Evolutionary conservation across 2,113 vertebrate species (phyloP).

Genomic region (Carassius gibelio): DNA sequence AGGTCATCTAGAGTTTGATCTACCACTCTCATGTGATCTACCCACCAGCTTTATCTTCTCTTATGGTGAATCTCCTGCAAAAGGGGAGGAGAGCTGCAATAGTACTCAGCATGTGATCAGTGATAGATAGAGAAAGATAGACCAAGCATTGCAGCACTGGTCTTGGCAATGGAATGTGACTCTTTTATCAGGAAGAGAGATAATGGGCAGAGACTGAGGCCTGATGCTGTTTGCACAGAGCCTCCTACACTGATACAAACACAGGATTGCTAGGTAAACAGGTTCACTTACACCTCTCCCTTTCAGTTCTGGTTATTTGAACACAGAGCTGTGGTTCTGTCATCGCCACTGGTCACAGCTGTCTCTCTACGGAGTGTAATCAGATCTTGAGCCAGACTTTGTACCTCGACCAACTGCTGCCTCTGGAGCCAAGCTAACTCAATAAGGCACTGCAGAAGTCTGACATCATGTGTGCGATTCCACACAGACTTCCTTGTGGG

Average conservation of each 20-base stretch:
- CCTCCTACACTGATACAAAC: neutral
- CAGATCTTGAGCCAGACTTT: slow-evolving; percentile 41
- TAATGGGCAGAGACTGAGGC: slow-evolving; percentile 30
- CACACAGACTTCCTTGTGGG: slow-evolving; percentile 10
- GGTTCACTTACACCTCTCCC: slow-evolving; percentile 33
- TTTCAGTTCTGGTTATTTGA: slow-evolving; percentile 25
- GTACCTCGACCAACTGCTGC: slow-evolving; percentile 17
- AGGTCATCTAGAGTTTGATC: slow-evolving; percentile 50
- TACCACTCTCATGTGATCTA: slow-evolving; percentile 33
- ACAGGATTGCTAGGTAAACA: slow-evolving; percentile 43
- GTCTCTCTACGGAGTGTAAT: slow-evolving; percentile 28
- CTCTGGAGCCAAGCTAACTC: slow-evolving; percentile 30
- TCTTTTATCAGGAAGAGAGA: slow-evolving; percentile 46
- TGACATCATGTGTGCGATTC: slow-evolving; percentile 13
- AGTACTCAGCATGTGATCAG: slow-evolving; percentile 52
- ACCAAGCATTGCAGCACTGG: slow-evolving; percentile 51
- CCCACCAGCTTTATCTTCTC: slow-evolving; percentile 30
- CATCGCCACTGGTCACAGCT: neutral
- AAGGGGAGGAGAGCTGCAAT: slow-evolving; percentile 19
- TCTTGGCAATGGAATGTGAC: slow-evolving; percentile 51
- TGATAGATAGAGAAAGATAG: slow-evolving; percentile 57
- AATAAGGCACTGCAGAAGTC: slow-evolving; percentile 15
- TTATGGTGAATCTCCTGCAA: slow-evolving; percentile 26
- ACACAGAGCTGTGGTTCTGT: neutral
- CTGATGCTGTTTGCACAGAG: slow-evolving; percentile 44